Evolutionary conservation across 53 echinoderm and acorn worm species (phyloP), one percentile per base, ranked within the genome.

Genomic region (Temnopleurus reevesii): DNA sequence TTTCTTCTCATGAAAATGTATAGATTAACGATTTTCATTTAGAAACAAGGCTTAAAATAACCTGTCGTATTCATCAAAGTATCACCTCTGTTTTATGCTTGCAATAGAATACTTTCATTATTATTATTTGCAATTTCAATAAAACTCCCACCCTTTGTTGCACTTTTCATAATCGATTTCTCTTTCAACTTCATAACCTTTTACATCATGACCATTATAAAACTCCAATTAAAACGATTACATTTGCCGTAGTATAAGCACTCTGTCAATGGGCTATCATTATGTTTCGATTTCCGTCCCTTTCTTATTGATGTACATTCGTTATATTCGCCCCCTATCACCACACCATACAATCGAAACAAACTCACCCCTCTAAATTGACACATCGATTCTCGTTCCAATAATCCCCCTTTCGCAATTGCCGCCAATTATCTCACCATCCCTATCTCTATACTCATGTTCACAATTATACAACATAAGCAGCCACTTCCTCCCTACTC

Each of bases 201-300:
- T 79, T 79, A 79, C 79, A 79, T 49, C 79, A 26, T 12, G 46
- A 28, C 28, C 79, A 79, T 79, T 49, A 46, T 79, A 79, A 79
- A 29, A 47, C 79, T 79, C 79, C 79, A 79, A 79, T 79, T 79
- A 79, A 79, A 79, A 49, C 79, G 31, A 79, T 51, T 49, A 51
- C 8, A 47, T 47, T 79, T 46, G 3, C 5, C 0, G 25, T 13
- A 47, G 49, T 24, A 49, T n/a, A 65, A 79, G 21, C 36, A 12
- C 29, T 35, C 13, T 47, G 4, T 79, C 12, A 79, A 79, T 79
- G 19, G 79, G 28, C 29, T 0, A 5, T 79, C 79, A 79, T 79
- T 79, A 79, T 49, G 17, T 23, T 79, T 79, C 79, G 79, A 79
- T 79, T 49, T 79, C 30, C 28, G n/a, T 79, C 49, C 30, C 12